phyloP scores from a whole-genome alignment of 2,113 vertebrate species.

The Tragulus kanchil region DNA sequence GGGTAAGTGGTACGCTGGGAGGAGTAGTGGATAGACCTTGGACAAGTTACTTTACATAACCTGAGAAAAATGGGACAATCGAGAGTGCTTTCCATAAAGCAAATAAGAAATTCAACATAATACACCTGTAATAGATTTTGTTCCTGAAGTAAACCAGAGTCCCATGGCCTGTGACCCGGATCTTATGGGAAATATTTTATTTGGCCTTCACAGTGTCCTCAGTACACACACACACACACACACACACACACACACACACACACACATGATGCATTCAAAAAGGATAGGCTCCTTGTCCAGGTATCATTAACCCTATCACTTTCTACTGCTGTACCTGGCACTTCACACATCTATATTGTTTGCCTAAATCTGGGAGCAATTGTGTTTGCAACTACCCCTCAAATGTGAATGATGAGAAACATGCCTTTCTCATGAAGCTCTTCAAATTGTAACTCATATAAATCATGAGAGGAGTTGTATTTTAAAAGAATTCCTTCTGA shows the following conservation, averaged over 20 bases:
- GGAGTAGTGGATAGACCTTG: neutral
- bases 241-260: neutral
- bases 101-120: neutral
- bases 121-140: neutral
- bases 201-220: neutral
- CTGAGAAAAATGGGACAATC: neutral
- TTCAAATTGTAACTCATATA: neutral
- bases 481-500: neutral
- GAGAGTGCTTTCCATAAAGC: neutral
- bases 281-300: neutral
- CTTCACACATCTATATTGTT: neutral
- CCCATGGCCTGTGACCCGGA: neutral
- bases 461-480: neutral
- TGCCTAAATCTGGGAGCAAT: neutral
- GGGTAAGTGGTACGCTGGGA: neutral
- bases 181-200: slow-evolving; percentile 34
- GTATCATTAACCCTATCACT: neutral
- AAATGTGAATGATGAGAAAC: neutral
- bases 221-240: neutral
- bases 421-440: neutral
- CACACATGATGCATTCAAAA: neutral
- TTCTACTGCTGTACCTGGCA: neutral
- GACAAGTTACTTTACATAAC: neutral
- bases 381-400: neutral
- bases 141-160: neutral